Evolutionary conservation across 1,140 invertebrate species (phyloP).

Genomic region (Cyclargus thomasi): DNA sequence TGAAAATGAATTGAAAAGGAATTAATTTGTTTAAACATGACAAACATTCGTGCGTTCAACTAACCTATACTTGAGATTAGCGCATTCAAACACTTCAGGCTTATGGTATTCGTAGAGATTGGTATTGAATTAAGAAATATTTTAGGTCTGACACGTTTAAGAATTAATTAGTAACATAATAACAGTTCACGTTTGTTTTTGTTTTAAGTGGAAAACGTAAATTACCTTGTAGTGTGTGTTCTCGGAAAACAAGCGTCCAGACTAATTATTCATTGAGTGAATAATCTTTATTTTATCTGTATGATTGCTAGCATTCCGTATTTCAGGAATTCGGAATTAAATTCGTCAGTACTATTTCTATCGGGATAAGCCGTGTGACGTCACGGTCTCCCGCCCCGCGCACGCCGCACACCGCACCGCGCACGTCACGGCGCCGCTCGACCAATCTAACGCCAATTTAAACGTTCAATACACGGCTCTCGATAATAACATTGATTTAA

Average conservation of each 20-base stretch:
- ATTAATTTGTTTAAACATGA: too few species aligned
- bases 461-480: constrained; percentile 19
- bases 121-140: too few species aligned
- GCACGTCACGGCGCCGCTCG: constrained; percentile 31
- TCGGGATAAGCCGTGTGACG: constrained; percentile 33
- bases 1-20: too few species aligned
- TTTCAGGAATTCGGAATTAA: constrained; percentile 35
- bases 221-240: background rate
- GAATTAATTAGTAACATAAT: too few species aligned
- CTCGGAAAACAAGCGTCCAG: background rate
- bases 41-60: too few species aligned
- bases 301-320: constrained; percentile 30
- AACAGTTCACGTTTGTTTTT: background rate
- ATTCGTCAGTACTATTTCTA: constrained; percentile 48
- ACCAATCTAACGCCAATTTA: constrained; percentile 20
- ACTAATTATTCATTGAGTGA: constrained; percentile 16
- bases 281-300: constrained; percentile 30
- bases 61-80: too few species aligned
- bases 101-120: too few species aligned
- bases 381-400: constrained; percentile 25
- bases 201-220: constrained; percentile 2
- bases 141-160: too few species aligned
- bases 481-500: constrained; percentile 20
- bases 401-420: constrained; percentile 30
- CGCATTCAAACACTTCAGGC: too few species aligned